Percentiles rank a stretch among this genome's conserved stretches.
phyloP scores from a whole-genome alignment of 30 jellyfish, hydroid and myxozoan species.

The Cassiopea xamachana region DNA sequence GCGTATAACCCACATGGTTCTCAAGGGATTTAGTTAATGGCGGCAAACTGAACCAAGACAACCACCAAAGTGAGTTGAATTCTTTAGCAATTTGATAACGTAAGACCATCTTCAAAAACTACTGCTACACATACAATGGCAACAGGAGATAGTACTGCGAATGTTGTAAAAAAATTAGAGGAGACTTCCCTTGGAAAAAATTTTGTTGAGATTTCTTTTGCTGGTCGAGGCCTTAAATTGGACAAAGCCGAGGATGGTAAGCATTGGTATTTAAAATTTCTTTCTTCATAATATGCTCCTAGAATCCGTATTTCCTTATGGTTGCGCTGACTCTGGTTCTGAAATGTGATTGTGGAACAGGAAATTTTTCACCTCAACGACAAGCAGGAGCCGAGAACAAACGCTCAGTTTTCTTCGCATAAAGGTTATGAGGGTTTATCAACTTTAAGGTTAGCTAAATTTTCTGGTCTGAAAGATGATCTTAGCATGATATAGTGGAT shows the following conservation, averaged over 20 bases:
- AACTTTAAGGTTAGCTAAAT: too few species aligned
- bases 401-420: too few species aligned
- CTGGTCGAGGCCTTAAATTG: constrained; percentile 84
- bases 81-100: too few species aligned
- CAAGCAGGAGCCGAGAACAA: too few species aligned
- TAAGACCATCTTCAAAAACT: too few species aligned
- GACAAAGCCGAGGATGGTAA: constrained; percentile 91
- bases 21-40: constrained; percentile 8
- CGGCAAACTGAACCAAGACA: constrained; percentile 18
- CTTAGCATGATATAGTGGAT: too few species aligned
- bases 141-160: constrained; percentile 19
- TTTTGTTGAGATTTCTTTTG: constrained; percentile 70
- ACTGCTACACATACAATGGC: constrained; percentile 34
- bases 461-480: too few species aligned
- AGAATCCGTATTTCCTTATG: too few species aligned
- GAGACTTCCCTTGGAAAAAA: constrained; percentile 47
- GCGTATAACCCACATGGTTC: constrained; percentile 46
- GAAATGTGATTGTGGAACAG: too few species aligned
- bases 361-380: too few species aligned
- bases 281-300: not conserved
- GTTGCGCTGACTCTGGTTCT: too few species aligned
- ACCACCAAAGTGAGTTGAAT: not conserved
- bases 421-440: too few species aligned
- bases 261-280: not conserved
- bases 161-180: constrained; percentile 37